These are phyloP conservation scores for Pollicipes pollicipes DNA, from an alignment of 1,140 invertebrate genomes.

Conservation along the genomic window DNA sequence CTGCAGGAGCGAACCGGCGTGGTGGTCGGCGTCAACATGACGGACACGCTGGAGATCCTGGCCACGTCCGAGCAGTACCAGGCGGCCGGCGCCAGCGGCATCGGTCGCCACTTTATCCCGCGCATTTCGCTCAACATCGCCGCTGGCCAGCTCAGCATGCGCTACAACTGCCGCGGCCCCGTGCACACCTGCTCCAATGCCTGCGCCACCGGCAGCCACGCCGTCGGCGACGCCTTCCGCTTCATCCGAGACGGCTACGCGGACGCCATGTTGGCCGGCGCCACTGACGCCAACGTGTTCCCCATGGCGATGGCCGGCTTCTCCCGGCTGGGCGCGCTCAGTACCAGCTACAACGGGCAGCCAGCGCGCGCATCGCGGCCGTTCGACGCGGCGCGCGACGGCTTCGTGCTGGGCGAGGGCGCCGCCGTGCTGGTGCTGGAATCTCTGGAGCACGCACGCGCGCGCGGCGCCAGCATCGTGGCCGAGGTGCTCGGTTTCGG, in stretches of 20 bases:
- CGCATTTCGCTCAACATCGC: conserved; percentile 88
- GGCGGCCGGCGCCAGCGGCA: conserved; percentile 57
- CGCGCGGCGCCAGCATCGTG: conserved; percentile 60
- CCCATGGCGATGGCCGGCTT: conserved; percentile 79
- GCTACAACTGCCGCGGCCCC: conserved; percentile 45
- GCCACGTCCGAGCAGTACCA: conserved; percentile 53
- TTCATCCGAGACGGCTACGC: conserved; percentile 66
- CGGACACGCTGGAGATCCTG: conserved; percentile 75
- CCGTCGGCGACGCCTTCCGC: conserved; percentile 67
- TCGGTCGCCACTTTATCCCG: conserved; percentile 91
- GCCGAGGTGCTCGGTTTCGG: conserved; percentile 91
- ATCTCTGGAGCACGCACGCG: conserved; percentile 62
- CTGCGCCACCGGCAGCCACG: conserved; percentile 85
- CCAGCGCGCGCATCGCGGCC: conserved; percentile 70
- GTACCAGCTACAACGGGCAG: conserved; percentile 63
- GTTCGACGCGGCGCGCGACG: conserved; percentile 79
- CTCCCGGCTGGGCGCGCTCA: conserved; percentile 57
- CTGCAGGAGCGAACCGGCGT: conserved; percentile 52
- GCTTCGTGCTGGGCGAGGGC: conserved; percentile 99
- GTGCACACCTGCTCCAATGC: conserved; percentile 93
- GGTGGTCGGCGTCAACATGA: conserved; percentile 87
- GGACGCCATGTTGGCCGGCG: conserved; percentile 86
- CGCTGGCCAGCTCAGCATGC: conserved; percentile 57
- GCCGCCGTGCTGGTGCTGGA: conserved; percentile 77
- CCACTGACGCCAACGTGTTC: conserved; percentile 73